phyloP scores from a whole-genome alignment of 2,888 invertebrate species.

The Odontothrips loti region DNA sequence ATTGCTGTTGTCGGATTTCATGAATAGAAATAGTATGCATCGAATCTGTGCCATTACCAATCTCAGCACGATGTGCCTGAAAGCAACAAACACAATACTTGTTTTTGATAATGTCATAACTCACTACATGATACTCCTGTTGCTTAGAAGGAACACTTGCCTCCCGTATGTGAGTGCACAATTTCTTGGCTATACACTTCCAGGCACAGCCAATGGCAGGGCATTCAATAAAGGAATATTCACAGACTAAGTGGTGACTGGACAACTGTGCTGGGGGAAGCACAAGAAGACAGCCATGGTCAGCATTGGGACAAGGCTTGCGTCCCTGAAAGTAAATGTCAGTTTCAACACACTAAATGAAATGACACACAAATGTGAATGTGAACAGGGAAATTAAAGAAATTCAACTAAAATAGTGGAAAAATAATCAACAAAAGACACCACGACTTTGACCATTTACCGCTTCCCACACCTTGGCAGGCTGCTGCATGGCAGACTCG shows the following conservation, averaged over 20 bases:
- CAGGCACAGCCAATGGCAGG: conserved; percentile 31
- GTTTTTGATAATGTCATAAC: no score
- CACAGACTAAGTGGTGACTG: not conserved
- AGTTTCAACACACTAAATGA: no score
- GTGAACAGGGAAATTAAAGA: no score
- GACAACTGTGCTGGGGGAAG: conserved; percentile 31
- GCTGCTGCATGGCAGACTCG: not conserved
- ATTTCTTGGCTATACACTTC: conserved; percentile 24
- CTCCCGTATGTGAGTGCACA: conserved; percentile 28
- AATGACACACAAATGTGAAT: no score
- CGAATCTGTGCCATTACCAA: conserved; percentile 27
- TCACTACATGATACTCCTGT: not conserved
- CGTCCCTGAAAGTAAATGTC: not conserved
- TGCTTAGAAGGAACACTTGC: conserved; percentile 24
- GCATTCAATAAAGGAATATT: not conserved
- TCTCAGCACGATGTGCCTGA: conserved; percentile 33
- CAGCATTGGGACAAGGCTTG: not conserved
- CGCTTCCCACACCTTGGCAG: not conserved
- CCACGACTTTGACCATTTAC: no score
- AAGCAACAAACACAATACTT: not conserved
- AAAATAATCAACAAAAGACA: not conserved
- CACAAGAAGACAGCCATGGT: not conserved
- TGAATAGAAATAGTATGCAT: conserved; percentile 31
- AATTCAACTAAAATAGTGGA: not conserved
- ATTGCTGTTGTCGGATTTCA: conserved; percentile 30